phyloP scores from a whole-genome alignment of 1,140 invertebrate species.

The Dolichoris vasculosae region DNA sequence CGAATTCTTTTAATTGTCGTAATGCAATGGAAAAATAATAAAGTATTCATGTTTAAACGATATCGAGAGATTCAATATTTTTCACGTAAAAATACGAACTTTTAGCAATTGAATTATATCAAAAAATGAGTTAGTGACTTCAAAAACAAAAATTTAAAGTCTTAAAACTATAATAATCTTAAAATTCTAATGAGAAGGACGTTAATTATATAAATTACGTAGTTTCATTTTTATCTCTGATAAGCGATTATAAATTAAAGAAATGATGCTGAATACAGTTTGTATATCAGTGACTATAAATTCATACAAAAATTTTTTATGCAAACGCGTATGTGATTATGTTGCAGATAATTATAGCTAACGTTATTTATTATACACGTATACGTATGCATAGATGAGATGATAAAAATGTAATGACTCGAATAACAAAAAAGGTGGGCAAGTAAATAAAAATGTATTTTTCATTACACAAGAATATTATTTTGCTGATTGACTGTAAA shows the following conservation, averaged over 20 bases:
- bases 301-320: background rate
- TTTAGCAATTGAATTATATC: too few species aligned
- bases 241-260: background rate
- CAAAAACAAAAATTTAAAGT: too few species aligned
- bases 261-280: background rate
- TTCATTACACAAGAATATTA: background rate
- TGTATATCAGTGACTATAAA: background rate
- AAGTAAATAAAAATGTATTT: background rate
- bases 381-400: background rate
- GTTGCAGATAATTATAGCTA: background rate
- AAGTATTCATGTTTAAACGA: background rate
- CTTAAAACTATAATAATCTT: background rate
- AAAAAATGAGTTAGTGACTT: too few species aligned
- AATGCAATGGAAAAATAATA: background rate
- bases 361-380: background rate
- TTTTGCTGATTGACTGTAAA: background rate
- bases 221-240: background rate
- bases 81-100: background rate
- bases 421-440: too few species aligned
- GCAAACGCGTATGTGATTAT: background rate
- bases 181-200: background rate
- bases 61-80: background rate
- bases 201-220: background rate
- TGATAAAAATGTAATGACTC: background rate
- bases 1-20: background rate